phyloP scores from a whole-genome alignment of 2,113 vertebrate species.

The Erythrocercus mccallii region DNA sequence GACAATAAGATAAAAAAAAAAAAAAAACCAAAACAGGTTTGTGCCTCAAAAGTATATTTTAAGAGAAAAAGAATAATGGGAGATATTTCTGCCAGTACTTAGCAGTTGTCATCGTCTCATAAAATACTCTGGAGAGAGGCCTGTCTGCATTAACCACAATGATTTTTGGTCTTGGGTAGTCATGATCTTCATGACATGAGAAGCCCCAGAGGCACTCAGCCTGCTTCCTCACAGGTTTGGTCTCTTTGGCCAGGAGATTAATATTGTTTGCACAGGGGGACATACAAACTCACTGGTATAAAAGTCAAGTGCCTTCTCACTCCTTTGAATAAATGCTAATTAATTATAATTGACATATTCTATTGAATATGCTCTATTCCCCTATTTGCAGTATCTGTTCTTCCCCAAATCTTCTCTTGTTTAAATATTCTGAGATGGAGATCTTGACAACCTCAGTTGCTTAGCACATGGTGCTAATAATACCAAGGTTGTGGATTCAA shows the following conservation, averaged over 20 bases:
- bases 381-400: neutral
- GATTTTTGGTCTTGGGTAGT: neutral
- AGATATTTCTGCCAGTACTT: neutral
- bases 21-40: neutral
- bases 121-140: neutral
- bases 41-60: neutral
- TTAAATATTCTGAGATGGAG: neutral
- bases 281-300: neutral
- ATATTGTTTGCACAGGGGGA: neutral
- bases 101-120: neutral
- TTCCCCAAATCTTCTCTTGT: neutral
- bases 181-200: neutral
- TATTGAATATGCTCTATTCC: neutral
- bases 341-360: neutral
- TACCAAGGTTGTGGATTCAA: neutral
- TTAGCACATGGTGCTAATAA: neutral
- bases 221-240: neutral
- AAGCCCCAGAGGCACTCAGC: neutral
- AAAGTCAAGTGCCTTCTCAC: fast-evolving
- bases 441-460: neutral
- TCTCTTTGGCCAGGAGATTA: neutral
- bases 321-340: neutral
- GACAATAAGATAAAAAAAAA: neutral
- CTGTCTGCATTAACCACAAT: neutral
- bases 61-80: neutral